Conservation (phyloP, 2,797 vertebrate species). For the Enoplosus armatus region DNA sequence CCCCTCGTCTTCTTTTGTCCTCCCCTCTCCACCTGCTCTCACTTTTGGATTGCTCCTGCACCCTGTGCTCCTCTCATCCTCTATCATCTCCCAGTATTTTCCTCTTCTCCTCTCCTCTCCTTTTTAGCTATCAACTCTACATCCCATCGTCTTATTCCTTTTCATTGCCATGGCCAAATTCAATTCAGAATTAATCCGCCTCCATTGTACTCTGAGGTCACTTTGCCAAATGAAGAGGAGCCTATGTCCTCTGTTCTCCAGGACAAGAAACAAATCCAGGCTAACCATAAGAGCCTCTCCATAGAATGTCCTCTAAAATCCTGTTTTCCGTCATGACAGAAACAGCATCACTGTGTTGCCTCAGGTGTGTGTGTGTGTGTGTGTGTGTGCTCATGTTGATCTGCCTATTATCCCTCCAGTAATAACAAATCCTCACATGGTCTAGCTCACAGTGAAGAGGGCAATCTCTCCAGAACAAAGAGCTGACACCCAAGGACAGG, state of each 20-base stretch:
- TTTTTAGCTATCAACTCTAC: neutral
- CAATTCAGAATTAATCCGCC: constrained; percentile 59
- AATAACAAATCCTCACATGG: constrained; percentile 50
- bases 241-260: constrained; percentile 17
- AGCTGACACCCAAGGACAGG: constrained; percentile 50
- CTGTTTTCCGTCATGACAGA: constrained; percentile 49
- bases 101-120: neutral
- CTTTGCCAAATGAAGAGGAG: constrained; percentile 53
- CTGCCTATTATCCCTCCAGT: constrained; percentile 55
- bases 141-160: constrained; percentile 16
- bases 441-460: constrained; percentile 34
- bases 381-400: constrained; percentile 44
- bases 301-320: constrained; percentile 44
- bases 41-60: constrained; percentile 29
- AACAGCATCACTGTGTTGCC: constrained; percentile 27
- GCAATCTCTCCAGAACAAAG: constrained; percentile 55
- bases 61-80: neutral
- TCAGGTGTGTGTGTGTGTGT: constrained; percentile 40
- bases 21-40: constrained; percentile 18
- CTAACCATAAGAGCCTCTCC: constrained; percentile 52
- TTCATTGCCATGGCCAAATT: constrained; percentile 45
- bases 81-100: constrained; percentile 4
- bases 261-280: constrained; percentile 44
- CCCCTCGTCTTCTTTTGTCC: constrained; percentile 24
- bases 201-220: constrained; percentile 58